Evolutionary conservation across 2,797 vertebrate genomes (phyloP).

Genomic region (Notoglanidium macrostoma): DNA sequence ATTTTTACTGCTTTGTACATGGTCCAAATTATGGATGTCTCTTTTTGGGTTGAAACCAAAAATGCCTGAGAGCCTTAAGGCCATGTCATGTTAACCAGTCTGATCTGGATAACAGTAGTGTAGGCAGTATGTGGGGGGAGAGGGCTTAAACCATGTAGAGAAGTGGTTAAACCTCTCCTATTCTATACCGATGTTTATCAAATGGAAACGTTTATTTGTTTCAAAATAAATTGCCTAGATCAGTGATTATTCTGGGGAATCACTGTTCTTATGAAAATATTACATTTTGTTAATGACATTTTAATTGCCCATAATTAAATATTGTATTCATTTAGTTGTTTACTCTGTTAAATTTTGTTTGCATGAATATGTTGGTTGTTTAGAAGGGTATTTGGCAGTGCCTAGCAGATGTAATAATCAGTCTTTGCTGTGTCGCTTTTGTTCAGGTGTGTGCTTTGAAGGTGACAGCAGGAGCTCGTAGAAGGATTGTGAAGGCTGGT

Average conservation of each 20-base stretch:
- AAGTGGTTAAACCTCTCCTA: background rate
- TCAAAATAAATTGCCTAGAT: background rate
- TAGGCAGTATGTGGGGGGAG: background rate
- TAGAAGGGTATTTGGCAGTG: background rate
- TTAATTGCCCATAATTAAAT: background rate
- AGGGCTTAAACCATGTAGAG: background rate
- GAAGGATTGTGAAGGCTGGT: constrained; percentile 85
- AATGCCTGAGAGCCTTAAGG: background rate
- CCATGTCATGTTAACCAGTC: background rate
- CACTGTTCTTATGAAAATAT: background rate
- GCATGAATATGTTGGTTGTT: background rate
- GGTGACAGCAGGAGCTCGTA: constrained; percentile 82
- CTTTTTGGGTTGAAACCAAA: background rate
- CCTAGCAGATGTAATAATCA: background rate
- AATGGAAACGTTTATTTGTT: no score
- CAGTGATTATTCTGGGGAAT: background rate
- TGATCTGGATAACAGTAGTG: background rate
- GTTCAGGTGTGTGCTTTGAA: constrained; percentile 84
- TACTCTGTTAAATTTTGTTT: background rate
- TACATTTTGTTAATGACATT: background rate
- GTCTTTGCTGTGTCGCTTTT: background rate
- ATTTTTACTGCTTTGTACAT: background rate
- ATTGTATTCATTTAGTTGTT: background rate
- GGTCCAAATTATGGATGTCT: background rate
- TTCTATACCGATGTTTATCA: background rate